Base-by-base conservation (phyloP, 1,140 invertebrate species). In the Diploscapter pachys region DNA sequence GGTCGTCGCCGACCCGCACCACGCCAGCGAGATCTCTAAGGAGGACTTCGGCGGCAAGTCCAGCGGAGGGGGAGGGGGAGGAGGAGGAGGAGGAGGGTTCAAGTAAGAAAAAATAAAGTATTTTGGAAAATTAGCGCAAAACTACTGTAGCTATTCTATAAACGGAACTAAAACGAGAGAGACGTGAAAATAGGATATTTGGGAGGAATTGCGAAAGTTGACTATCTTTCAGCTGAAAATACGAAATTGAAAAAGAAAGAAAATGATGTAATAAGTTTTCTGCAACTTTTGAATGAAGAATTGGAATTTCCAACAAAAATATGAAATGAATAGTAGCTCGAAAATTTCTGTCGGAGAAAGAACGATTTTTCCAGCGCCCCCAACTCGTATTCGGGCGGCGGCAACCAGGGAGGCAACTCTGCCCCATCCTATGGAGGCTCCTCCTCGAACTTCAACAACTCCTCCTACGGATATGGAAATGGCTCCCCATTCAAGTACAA, bases 1-100 rank as follows among this genome's bases (percentile, higher is more conserved):
- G 89, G 94, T 99, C 79, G 93, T 95, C 55, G 95, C 98, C 87
- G 96, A 99, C 88, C 95, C 96, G n/a, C 93, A 95, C 84, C 96
- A 94, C 86, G 94, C 81, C 48, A 63, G 49, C n/a, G 72, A 79
- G 77, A 64, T 78, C 69, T 56, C 71, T 8, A 73, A 80, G 31
- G 52, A 74, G 48, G 72, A 77, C 31, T 67, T 66, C 5, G 63
- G 59, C 9, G 54, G 71, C 8, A 55, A 65, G 57, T 31, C 6
- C 55, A 61, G 51, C 4, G n/a, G 75, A 79, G 72, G 57, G n/a
- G 31, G 6, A 13, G 5, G 13, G 8, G 3, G 6, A 11, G 62
- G 64, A 72, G 71, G 9, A 2, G 63, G 74, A 49, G 73, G 9
- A 51, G 31, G 6, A 52, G 55, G 31, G 31, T 31, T 31, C 31